phyloP scores from a whole-genome alignment of 2,113 vertebrate genomes.

The Sminthopsis crassicaudata region DNA sequence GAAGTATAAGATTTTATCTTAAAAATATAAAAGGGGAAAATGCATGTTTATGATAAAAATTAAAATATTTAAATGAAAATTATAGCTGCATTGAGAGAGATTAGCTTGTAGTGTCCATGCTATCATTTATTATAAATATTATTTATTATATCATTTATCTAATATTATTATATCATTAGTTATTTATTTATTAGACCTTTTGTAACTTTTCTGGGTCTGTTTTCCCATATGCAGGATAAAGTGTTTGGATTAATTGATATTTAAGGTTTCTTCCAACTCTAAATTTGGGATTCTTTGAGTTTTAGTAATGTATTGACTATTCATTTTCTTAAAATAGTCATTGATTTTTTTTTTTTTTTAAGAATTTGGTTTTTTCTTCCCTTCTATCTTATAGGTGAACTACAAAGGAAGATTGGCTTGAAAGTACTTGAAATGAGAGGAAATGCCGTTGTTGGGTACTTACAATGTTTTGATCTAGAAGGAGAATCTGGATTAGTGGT shows the following conservation, averaged over 20 bases:
- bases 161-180: no score
- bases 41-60: neutral
- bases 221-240: neutral
- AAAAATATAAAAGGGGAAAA: neutral
- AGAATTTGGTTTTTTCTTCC: slow-evolving; percentile 1
- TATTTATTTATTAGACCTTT: no score
- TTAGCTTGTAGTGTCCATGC: neutral
- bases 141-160: no score
- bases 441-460: slow-evolving; percentile 97
- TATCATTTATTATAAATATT: slow-evolving; percentile 17
- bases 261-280: slow-evolving; percentile 30
- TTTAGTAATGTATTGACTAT: neutral
- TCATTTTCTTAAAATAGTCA: neutral
- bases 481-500: slow-evolving; percentile 98
- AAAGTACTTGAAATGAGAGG: slow-evolving; percentile 99
- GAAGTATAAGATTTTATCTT: neutral
- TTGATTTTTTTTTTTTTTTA: neutral
- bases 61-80: neutral
- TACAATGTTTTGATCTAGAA: slow-evolving; percentile 99
- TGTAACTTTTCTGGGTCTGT: slow-evolving; percentile 11
- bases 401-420: slow-evolving; percentile 98
- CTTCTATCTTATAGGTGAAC: slow-evolving; percentile 88
- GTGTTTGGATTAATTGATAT: neutral
- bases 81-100: neutral
- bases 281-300: neutral